These are phyloP conservation scores for Nomada fabriciana DNA, from an alignment of 2,888 invertebrate species.

Conservation along the genomic window DNA sequence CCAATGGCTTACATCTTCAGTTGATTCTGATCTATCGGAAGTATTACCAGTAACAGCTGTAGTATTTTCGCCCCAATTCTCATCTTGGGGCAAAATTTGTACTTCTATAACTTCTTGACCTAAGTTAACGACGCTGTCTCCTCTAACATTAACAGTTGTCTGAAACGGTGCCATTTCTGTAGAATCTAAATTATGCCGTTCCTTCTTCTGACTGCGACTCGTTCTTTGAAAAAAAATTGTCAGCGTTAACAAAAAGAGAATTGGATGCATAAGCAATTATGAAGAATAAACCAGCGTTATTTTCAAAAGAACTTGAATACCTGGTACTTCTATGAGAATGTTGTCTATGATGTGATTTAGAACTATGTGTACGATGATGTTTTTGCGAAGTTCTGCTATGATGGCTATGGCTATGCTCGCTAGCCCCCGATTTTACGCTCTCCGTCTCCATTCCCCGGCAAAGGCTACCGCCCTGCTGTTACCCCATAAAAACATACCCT, in stretches of 20 bases:
- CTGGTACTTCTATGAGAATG: conserved; percentile 89
- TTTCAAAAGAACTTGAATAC: conserved; percentile 81
- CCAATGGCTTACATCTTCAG: conserved; percentile 95
- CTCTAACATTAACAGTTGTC: conserved; percentile 91
- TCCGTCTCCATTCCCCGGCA: conserved; percentile 93
- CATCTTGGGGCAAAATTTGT: conserved; percentile 97
- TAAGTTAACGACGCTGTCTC: conserved; percentile 90
- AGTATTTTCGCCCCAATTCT: conserved; percentile 99
- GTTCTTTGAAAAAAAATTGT: conserved; percentile 84
- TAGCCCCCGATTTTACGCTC: conserved; percentile 93
- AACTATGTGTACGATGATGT: conserved; percentile 79
- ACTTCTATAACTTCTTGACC: conserved; percentile 98
- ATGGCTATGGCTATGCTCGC: conserved; percentile 92
- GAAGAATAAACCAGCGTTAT: not conserved
- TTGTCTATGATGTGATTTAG: conserved; percentile 86
- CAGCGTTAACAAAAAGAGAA: not conserved
- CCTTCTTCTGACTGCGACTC: conserved; percentile 88
- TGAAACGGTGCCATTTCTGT: conserved; percentile 93
- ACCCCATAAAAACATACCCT: conserved; percentile 83
- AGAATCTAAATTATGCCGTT: conserved; percentile 86
- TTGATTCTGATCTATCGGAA: conserved; percentile 97
- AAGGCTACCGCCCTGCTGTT: conserved; percentile 84
- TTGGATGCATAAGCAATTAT: not conserved
- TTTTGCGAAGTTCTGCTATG: conserved; percentile 80
- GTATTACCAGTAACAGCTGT: conserved; percentile 98